These are phyloP conservation scores for Lates calcarifer DNA, from an alignment of 2,113 vertebrate species.

Conservation along the genomic window DNA sequence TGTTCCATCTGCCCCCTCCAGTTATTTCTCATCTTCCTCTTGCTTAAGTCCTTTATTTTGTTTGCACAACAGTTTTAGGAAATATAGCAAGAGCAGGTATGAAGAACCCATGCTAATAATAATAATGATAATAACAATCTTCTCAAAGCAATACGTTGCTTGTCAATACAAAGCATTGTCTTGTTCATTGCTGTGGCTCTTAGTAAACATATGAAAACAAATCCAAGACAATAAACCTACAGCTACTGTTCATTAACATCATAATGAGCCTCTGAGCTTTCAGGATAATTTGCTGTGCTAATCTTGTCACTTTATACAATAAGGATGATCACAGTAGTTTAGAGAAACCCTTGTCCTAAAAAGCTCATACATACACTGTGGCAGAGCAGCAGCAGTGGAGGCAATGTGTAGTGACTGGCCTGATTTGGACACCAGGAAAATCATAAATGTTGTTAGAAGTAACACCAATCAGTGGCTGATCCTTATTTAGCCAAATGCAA, in stretches of 20 bases:
- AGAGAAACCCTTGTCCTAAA: conserved; percentile 1
- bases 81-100: not conserved
- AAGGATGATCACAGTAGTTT: conserved; percentile 11
- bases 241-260: conserved; percentile 11
- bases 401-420: not conserved
- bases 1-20: conserved; percentile 18
- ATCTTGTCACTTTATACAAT: conserved; percentile 1
- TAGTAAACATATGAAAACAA: not conserved
- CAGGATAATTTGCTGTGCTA: conserved; percentile 10
- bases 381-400: not conserved
- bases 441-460: not conserved
- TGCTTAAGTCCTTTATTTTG: conserved; percentile 39
- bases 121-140: not conserved
- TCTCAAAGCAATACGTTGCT: no score
- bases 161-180: no score
- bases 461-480: no score
- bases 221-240: conserved; percentile 1
- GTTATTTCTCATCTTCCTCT: conserved; percentile 35
- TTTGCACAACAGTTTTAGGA: conserved; percentile 31
- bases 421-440: not conserved
- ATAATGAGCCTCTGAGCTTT: conserved; percentile 16
- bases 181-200: not conserved
- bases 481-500: not conserved
- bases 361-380: not conserved
- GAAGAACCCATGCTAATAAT: not conserved